These are phyloP conservation scores for Actias luna DNA, from an alignment of 2,888 invertebrate species.

Conservation along the genomic window DNA sequence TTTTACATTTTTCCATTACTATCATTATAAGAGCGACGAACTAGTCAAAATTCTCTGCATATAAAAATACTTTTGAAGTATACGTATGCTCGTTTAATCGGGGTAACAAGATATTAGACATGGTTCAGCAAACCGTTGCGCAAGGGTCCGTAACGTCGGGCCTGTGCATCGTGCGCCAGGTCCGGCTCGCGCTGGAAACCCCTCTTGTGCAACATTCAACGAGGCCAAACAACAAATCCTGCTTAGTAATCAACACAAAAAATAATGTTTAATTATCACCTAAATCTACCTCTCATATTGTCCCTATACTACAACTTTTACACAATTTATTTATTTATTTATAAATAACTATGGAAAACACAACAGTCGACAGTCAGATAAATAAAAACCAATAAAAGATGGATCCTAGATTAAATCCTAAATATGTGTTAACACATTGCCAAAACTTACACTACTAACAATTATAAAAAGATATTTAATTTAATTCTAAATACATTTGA, in stretches of 20 bases:
- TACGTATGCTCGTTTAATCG: conserved; percentile 32
- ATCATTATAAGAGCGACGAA: not conserved
- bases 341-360: too few relatives aligned
- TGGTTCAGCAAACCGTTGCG: conserved; percentile 77
- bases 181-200: conserved; percentile 69
- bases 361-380: too few relatives aligned
- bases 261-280: conserved; percentile 4
- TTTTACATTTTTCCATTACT: not conserved
- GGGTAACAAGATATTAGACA: conserved; percentile 25
- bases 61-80: conserved; percentile 24
- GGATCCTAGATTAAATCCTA: too few relatives aligned
- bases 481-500: too few relatives aligned
- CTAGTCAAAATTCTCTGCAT: not conserved
- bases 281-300: not conserved
- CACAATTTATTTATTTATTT: too few relatives aligned
- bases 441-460: too few relatives aligned
- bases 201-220: conserved; percentile 65
- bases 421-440: too few relatives aligned
- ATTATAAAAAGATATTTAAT: too few relatives aligned
- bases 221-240: conserved; percentile 5
- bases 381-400: too few relatives aligned
- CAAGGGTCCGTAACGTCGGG: conserved; percentile 39
- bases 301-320: too few relatives aligned
- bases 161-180: conserved; percentile 44
- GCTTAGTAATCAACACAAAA: conserved; percentile 4